Conservation (phyloP, 2,113 vertebrate genomes). For the Leptosomus discolor region DNA sequence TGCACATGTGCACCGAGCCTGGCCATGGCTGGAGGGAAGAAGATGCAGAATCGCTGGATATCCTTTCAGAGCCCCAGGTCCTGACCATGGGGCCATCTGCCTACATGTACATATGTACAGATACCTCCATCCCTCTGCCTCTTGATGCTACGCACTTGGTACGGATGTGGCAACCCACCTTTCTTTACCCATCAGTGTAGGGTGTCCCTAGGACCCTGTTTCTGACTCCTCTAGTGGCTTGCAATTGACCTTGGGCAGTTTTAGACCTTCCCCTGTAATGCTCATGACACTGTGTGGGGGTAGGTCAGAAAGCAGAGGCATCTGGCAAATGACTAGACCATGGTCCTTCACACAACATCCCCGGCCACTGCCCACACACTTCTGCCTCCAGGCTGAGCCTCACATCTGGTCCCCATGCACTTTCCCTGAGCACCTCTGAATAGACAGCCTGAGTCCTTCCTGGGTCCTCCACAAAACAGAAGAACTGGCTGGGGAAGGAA, state of each 20-base stretch:
- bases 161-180: not conserved
- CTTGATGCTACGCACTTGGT: not conserved
- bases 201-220: not conserved
- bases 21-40: not conserved
- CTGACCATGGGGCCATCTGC: not conserved
- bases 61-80: not conserved
- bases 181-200: not conserved
- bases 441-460: not conserved
- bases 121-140: not conserved
- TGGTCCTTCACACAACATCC: not conserved
- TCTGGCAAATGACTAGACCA: not conserved
- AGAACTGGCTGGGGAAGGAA: not conserved
- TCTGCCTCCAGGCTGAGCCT: not conserved
- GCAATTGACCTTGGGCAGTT: not conserved
- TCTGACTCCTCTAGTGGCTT: not conserved
- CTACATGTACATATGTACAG: not conserved
- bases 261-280: not conserved
- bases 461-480: not conserved
- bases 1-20: not conserved
- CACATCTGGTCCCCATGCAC: accelerated
- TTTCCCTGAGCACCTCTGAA: not conserved
- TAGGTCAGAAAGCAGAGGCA: not conserved
- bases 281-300: not conserved
- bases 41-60: not conserved
- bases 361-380: accelerated